Evolutionary conservation across 2,797 vertebrate genomes (phyloP), one percentile per base, ranked within the genome.

Genomic region (Anabas testudineus): DNA sequence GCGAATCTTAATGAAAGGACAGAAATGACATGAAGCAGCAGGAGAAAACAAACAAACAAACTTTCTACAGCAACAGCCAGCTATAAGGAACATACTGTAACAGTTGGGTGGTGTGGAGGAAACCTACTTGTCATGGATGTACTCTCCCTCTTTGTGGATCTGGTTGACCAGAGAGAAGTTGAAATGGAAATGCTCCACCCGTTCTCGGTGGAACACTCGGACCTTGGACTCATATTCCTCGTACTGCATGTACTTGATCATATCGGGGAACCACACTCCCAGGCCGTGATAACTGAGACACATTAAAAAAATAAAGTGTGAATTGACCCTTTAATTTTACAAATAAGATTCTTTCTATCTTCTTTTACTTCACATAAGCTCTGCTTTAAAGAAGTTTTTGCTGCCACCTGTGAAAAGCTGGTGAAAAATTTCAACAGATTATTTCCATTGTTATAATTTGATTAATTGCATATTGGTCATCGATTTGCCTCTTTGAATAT

Each of bases 131-230:
- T 97, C 96, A 4, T 96, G 95, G 77, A 96, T 92, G 74, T 97
- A 98, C 41, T 95, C 94, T 36, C 97, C 96, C 12, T 97, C 96
- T 18, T 86, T 94, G 71, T 99, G 97, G 77, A 98, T 89, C 90
- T 99, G 98, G 84, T 99, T 99, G 82, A 98, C 95, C 88, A 99
- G 88, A 0, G 97, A 97, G 90, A 99, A 99, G 90, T 99, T 99
- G 80, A 99, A 99, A 61, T 96, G 96, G 89, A 97, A 96, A 1
- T 91, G 93, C 1, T 95, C 94, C 10, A 99, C 95, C 0, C 93
- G 91, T 62, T 99, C 96, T 3, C 94, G 81, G 4, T 95, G 89
- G 74, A 99, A 98, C 10, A 93, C 84, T 81, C 94, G 95, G 47
- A 96, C 94, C 64, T 95, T 96, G 45, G 95, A 94, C 71, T 96